These are phyloP conservation scores for Macropis europaea DNA, from an alignment of 2,888 invertebrate genomes.

Conservation along the genomic window DNA sequence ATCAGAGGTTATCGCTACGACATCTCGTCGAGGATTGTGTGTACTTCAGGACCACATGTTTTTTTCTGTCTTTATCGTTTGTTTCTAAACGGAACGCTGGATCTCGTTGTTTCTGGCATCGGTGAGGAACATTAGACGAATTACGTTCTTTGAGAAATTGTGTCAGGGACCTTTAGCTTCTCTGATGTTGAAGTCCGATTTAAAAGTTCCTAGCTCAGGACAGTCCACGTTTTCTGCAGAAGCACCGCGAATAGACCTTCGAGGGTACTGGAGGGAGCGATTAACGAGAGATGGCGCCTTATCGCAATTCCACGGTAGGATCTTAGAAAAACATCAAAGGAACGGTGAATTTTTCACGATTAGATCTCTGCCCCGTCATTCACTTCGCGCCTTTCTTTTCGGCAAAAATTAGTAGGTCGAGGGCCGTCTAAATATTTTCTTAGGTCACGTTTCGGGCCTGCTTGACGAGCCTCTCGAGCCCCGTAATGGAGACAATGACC, in stretches of 20 bases:
- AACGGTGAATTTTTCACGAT: conserved; percentile 9
- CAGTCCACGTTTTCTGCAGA: background rate
- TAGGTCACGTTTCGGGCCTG: conserved; percentile 54
- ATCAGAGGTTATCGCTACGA: conserved; percentile 39
- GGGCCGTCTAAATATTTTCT: conserved; percentile 68
- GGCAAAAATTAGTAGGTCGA: conserved; percentile 38
- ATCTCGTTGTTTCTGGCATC: background rate
- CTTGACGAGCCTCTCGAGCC: background rate
- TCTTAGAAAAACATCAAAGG: conserved; percentile 45
- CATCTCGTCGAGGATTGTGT: conserved; percentile 29
- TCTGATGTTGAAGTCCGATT: no score
- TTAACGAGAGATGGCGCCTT: conserved; percentile 18
- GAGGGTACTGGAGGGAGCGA: background rate
- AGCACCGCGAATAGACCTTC: background rate
- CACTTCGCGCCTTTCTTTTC: conserved; percentile 36
- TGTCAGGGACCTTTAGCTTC: no score
- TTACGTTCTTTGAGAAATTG: background rate
- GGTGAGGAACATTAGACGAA: no score
- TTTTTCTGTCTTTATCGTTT: background rate
- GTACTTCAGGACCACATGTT: background rate
- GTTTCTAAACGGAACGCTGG: background rate
- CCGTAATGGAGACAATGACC: conserved; percentile 57
- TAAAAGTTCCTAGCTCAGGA: no score
- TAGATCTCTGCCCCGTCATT: conserved; percentile 29
- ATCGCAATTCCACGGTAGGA: conserved; percentile 23